Conservation (phyloP, 2,888 invertebrate species). For the Galerucella nymphaeae region DNA sequence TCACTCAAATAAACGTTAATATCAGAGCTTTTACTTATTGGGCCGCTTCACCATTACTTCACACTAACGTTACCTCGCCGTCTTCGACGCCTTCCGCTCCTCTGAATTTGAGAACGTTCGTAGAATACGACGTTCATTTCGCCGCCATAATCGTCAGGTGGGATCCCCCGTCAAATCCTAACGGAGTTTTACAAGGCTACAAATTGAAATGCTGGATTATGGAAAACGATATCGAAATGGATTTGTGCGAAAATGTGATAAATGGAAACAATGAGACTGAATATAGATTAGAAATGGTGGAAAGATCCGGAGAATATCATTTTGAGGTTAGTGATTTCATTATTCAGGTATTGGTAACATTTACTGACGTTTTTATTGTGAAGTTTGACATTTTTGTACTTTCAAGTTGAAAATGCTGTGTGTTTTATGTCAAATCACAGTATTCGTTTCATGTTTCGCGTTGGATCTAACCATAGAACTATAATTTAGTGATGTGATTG, state of each 20-base stretch:
- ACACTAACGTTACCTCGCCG: conserved; percentile 76
- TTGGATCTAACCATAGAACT: too few species aligned
- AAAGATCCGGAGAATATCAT: conserved; percentile 73
- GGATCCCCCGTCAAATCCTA: conserved; percentile 79
- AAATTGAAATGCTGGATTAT: conserved; percentile 75
- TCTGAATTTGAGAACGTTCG: conserved; percentile 77
- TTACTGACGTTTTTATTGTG: too few species aligned
- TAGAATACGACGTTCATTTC: conserved; percentile 65
- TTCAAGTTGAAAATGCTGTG: too few species aligned
- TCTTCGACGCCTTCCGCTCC: conserved; percentile 85
- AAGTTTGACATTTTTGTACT: too few species aligned
- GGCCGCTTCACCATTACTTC: conserved; percentile 77
- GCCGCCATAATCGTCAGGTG: conserved; percentile 76
- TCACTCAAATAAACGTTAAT: conserved; percentile 77
- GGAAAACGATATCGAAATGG: conserved; percentile 63
- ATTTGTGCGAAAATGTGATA: conserved; percentile 68
- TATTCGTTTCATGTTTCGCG: too few species aligned
- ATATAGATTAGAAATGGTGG: conserved; percentile 69
- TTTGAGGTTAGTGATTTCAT: conserved; percentile 68
- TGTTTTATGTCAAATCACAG: too few species aligned
- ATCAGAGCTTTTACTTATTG: conserved; percentile 87
- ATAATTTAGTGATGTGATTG: too few species aligned
- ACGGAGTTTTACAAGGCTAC: conserved; percentile 82
- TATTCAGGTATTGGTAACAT: too few species aligned
- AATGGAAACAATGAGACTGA: conserved; percentile 69